A percentile compares a stretch with the other conserved stretches of the same genome.
phyloP scores from a whole-genome alignment of 2,888 invertebrate genomes.

The Hecatera dysodea region DNA sequence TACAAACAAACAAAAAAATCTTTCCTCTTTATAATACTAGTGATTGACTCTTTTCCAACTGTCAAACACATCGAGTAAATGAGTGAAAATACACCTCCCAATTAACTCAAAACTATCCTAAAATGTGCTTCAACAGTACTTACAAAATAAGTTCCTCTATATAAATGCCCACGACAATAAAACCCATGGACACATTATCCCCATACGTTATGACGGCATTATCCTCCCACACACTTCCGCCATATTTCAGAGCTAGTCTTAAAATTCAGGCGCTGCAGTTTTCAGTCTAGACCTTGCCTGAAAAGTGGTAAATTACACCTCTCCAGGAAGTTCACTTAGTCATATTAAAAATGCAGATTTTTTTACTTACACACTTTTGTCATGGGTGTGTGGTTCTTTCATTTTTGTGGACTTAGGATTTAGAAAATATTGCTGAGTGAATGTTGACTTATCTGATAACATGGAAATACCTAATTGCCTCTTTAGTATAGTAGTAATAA shows the following conservation, averaged over 20 bases:
- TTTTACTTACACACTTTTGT: constrained; percentile 54
- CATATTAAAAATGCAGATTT: constrained; percentile 71
- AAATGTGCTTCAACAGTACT: neutral
- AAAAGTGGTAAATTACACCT: constrained; percentile 69
- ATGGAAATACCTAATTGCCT: too few species aligned
- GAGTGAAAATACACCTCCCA: neutral
- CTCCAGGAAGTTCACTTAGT: constrained; percentile 65
- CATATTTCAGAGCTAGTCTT: constrained; percentile 69
- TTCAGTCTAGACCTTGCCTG: constrained; percentile 69
- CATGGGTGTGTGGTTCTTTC: neutral
- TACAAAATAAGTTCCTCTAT: neutral
- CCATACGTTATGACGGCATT: constrained; percentile 64
- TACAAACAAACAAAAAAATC: too few species aligned
- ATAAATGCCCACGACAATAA: constrained; percentile 53
- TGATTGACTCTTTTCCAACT: too few species aligned
- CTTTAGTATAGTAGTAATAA: too few species aligned
- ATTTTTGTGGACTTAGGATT: neutral
- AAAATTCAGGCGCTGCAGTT: constrained; percentile 74
- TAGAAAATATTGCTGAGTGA: neutral
- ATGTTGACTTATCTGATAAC: too few species aligned
- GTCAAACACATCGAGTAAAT: too few species aligned
- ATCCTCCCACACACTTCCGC: constrained; percentile 61
- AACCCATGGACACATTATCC: constrained; percentile 54
- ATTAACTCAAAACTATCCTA: neutral
- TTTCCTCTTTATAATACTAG: too few species aligned